A percentile compares a stretch with the other conserved stretches of the same genome.
Evolutionary conservation across 1,140 invertebrate genomes (phyloP).

Genomic region (Aphis gossypii): DNA sequence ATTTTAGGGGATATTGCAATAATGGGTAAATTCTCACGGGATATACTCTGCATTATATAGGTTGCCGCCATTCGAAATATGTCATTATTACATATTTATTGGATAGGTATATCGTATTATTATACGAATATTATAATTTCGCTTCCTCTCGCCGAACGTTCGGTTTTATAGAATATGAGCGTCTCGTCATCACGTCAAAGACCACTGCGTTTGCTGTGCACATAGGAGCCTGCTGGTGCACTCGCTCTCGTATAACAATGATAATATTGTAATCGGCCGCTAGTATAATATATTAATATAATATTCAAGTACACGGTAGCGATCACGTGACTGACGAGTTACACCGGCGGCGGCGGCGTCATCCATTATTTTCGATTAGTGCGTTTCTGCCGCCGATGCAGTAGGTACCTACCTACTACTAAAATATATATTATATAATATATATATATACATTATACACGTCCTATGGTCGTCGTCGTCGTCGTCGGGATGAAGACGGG

Average conservation of each 20-base stretch:
- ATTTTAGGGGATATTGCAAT: too few species aligned
- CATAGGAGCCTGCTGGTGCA: not conserved
- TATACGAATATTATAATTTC: not conserved
- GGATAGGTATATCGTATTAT: not conserved
- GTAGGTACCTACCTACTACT: not conserved
- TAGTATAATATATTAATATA: not conserved
- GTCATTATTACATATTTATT: not conserved
- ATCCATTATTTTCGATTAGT: not conserved
- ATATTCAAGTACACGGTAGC: slow-evolving; percentile 32
- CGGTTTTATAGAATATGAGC: too few species aligned
- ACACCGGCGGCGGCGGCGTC: not conserved
- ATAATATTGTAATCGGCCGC: not conserved
- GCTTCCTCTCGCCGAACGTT: too few species aligned
- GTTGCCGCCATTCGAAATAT: not conserved
- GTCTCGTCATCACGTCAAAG: not conserved
- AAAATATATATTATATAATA: not conserved
- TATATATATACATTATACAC: not conserved
- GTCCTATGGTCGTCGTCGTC: not conserved
- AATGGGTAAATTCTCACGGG: too few species aligned
- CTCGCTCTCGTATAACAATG: not conserved
- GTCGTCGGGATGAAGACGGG: not conserved
- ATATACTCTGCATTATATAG: not conserved
- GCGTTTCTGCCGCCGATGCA: not conserved
- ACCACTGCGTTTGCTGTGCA: not conserved
- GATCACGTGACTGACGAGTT: slow-evolving; percentile 7